These are phyloP conservation scores for Zygothrica quintamaculata DNA, from an alignment of 2,888 invertebrate species.

Conservation along the genomic window DNA sequence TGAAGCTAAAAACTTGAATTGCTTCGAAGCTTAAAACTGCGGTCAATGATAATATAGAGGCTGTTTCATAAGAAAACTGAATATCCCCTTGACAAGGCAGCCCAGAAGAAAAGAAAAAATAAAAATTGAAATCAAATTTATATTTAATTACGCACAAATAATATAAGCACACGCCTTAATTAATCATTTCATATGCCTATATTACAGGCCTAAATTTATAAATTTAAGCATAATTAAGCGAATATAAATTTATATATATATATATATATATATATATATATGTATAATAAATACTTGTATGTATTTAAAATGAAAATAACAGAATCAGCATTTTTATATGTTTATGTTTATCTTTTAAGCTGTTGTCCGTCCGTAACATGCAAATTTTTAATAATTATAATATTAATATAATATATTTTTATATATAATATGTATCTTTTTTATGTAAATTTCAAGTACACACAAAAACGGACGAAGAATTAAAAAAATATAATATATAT, in stretches of 20 bases:
- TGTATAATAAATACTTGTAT: constrained; percentile 55
- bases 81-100: constrained; percentile 49
- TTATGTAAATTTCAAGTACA: constrained; percentile 37
- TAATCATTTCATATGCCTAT: constrained; percentile 44
- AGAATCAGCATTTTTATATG: constrained; percentile 67
- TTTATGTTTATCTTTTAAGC: constrained; percentile 65
- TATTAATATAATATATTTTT: constrained; percentile 63
- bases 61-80: constrained; percentile 72
- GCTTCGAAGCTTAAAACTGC: constrained; percentile 35
- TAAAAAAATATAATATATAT: too few relatives aligned
- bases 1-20: constrained; percentile 32
- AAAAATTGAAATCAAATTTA: too few relatives aligned
- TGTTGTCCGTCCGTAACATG: constrained; percentile 72
- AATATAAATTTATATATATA: too few relatives aligned
- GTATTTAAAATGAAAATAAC: constrained; percentile 51
- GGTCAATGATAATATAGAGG: constrained; percentile 46
- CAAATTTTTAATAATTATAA: constrained; percentile 41
- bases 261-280: too few relatives aligned
- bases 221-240: constrained; percentile 42
- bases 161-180: constrained; percentile 62
- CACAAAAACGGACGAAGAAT: constrained; percentile 11
- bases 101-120: too few relatives aligned
- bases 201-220: constrained; percentile 68
- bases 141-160: constrained; percentile 48
- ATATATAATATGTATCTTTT: constrained; percentile 55